A percentile compares a stretch with the other conserved stretches of the same genome.
Conservation (phyloP, 1,140 invertebrate species). For the Leptinotarsa texana region DNA sequence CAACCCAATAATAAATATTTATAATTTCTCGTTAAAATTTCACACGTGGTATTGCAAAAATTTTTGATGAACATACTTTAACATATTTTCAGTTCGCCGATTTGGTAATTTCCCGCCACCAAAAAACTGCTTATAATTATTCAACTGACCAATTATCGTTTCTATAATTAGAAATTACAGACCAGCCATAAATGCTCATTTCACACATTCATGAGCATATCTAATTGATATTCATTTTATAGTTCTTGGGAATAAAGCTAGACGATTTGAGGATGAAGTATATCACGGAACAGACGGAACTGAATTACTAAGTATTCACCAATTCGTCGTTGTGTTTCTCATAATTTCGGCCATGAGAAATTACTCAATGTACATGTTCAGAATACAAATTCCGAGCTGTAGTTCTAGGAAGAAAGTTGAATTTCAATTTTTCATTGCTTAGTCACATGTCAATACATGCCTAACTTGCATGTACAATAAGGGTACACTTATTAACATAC, state of each 20-base stretch:
- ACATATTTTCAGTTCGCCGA: not conserved
- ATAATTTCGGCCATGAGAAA: not conserved
- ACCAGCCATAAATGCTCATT: not conserved
- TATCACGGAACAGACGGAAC: too few relatives aligned
- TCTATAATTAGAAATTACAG: constrained; percentile 1
- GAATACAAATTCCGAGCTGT: not conserved
- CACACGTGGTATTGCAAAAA: not conserved
- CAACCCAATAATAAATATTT: not conserved
- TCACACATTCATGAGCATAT: not conserved
- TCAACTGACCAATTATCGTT: not conserved
- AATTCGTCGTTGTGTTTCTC: not conserved
- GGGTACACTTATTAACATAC: not conserved
- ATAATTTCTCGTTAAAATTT: not conserved
- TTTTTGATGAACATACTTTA: not conserved
- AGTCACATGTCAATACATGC: not conserved
- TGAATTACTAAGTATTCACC: not conserved
- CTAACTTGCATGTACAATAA: not conserved
- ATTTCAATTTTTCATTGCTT: not conserved
- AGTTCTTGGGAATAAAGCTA: not conserved
- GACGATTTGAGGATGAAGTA: not conserved
- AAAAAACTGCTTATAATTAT: not conserved
- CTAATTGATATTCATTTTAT: not conserved
- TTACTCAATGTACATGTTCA: not conserved
- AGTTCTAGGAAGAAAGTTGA: not conserved
- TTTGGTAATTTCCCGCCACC: not conserved